Conservation (phyloP, 1,140 invertebrate genomes). For the Zophobas morio region DNA sequence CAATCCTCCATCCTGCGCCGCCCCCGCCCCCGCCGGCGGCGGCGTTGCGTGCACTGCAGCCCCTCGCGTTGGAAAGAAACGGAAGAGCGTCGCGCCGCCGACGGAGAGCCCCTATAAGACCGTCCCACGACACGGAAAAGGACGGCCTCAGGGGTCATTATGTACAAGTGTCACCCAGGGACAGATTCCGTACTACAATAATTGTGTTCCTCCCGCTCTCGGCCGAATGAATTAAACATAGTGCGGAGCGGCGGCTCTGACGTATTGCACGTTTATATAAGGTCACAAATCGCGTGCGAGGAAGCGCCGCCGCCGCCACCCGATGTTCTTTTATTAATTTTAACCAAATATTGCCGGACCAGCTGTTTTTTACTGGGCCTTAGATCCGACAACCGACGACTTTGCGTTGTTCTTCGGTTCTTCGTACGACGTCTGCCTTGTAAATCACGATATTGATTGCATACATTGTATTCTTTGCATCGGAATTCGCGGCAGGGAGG, state of each 20-base stretch:
- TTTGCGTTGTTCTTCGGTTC: too few relatives aligned
- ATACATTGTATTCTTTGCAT: too few relatives aligned
- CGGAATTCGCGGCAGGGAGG: too few relatives aligned
- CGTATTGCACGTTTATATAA: constrained; percentile 52
- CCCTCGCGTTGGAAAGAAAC: constrained; percentile 29
- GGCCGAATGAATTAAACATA: constrained; percentile 65
- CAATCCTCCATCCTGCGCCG: too few relatives aligned
- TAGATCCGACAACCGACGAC: too few relatives aligned
- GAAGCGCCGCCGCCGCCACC: constrained; percentile 12
- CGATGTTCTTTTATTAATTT: constrained; percentile 63
- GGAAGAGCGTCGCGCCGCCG: constrained; percentile 19
- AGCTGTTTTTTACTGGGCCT: constrained; percentile 63
- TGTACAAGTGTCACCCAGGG: constrained; percentile 65
- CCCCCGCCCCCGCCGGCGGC: too few relatives aligned
- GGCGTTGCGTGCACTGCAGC: constrained; percentile 16
- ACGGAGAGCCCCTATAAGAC: constrained; percentile 46
- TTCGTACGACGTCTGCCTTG: too few relatives aligned
- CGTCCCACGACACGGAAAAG: constrained; percentile 47
- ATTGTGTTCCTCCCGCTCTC: constrained; percentile 60
- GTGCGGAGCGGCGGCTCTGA: constrained; percentile 44
- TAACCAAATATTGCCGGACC: constrained; percentile 61
- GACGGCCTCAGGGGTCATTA: constrained; percentile 59
- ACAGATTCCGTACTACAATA: constrained; percentile 65
- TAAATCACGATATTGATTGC: too few relatives aligned
- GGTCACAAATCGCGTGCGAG: constrained; percentile 50